Conservation (phyloP, 2,113 vertebrate species). For the Ploceus nigricollis region DNA sequence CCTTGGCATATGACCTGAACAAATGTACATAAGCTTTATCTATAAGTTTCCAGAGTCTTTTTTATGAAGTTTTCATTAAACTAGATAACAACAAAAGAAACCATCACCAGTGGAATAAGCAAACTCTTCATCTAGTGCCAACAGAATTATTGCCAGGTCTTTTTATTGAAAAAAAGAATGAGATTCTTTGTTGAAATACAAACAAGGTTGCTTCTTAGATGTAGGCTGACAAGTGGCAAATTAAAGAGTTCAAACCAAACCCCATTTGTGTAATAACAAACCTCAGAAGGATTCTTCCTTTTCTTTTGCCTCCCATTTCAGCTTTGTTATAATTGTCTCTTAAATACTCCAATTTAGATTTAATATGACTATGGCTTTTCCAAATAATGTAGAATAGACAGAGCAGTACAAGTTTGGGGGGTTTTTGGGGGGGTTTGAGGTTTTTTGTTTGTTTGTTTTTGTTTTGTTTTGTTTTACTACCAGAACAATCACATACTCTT, state of each 20-base stretch:
- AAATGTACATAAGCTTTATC: slow-evolving; percentile 32
- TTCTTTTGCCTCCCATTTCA: slow-evolving; percentile 17
- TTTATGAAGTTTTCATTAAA: slow-evolving; percentile 48
- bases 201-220: slow-evolving; percentile 37
- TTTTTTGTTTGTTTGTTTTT: too few relatives aligned
- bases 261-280: not conserved
- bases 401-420: not conserved
- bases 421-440: too few relatives aligned
- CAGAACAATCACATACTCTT: not conserved
- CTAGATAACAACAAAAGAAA: slow-evolving; percentile 50
- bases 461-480: not conserved
- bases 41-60: not conserved
- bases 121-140: slow-evolving; percentile 59
- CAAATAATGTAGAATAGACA: not conserved
- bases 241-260: slow-evolving; percentile 10
- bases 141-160: slow-evolving; percentile 64
- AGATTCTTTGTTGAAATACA: slow-evolving; percentile 50
- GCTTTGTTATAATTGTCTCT: not conserved
- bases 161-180: slow-evolving; percentile 60
- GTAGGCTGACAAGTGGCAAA: slow-evolving; percentile 19
- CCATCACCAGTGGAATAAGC: slow-evolving; percentile 24
- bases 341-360: not conserved
- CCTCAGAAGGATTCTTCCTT: not conserved
- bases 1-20: not conserved
- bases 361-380: not conserved